phyloP scores from a whole-genome alignment of 2,113 vertebrate species.

The Elgaria multicarinata region DNA sequence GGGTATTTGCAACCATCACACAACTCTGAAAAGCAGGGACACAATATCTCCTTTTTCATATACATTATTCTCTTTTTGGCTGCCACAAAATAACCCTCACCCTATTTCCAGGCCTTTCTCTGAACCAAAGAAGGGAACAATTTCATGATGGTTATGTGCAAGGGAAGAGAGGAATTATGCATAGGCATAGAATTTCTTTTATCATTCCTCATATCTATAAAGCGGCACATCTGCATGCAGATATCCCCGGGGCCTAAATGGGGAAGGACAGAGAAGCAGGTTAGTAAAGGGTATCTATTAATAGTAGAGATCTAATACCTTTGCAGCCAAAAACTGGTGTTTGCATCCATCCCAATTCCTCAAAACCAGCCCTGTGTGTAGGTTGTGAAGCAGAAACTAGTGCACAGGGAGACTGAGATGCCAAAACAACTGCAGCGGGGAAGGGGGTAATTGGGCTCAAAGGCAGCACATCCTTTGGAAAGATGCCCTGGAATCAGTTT shows the following conservation, averaged over 20 bases:
- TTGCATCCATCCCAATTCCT: neutral
- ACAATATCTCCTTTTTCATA: neutral
- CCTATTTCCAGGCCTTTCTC: neutral
- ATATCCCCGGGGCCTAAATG: neutral
- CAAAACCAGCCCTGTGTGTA: neutral
- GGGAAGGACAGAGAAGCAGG: neutral
- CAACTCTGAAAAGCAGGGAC: neutral
- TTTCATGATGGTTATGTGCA: neutral
- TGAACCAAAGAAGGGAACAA: neutral
- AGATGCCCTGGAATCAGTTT: neutral
- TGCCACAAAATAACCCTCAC: neutral
- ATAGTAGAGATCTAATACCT: neutral
- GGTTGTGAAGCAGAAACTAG: neutral
- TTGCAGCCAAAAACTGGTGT: neutral
- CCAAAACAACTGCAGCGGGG: neutral
- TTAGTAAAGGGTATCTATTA: neutral
- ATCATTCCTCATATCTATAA: neutral
- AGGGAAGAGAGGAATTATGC: neutral
- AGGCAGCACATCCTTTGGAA: neutral
- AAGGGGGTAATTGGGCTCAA: neutral
- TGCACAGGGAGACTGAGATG: neutral
- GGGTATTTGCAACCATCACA: neutral
- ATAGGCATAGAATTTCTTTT: neutral
- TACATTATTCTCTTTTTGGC: neutral
- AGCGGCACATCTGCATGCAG: neutral